phyloP scores from a whole-genome alignment of 1,140 invertebrate species.

The Artemia franciscana region DNA sequence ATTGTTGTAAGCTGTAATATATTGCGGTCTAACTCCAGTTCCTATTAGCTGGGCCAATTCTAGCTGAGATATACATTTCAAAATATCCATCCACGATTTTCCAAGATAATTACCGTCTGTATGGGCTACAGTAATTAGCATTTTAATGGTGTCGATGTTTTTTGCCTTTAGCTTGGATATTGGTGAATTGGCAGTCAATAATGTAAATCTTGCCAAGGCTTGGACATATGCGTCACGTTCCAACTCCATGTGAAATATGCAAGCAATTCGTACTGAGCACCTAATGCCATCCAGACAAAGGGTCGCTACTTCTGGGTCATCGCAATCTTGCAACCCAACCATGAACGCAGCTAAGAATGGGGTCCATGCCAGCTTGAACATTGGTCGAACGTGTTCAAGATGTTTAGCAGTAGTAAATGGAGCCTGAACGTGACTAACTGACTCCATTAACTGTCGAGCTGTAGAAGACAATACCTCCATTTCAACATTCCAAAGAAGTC shows the following conservation, averaged over 20 bases:
- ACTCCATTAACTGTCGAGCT: constrained; percentile 96
- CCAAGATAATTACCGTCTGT: constrained; percentile 93
- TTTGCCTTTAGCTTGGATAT: constrained; percentile 98
- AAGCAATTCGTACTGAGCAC: constrained; percentile 89
- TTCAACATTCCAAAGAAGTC: constrained; percentile 89
- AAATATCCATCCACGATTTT: constrained; percentile 88
- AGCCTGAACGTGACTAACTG: constrained; percentile 85
- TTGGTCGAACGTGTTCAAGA: constrained; percentile 88
- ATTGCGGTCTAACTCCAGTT: constrained; percentile 61
- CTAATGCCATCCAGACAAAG: constrained; percentile 84
- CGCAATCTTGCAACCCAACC: constrained; percentile 89
- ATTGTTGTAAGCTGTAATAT: constrained; percentile 25
- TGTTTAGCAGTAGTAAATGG: constrained; percentile 93
- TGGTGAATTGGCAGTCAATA: constrained; percentile 82
- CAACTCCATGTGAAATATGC: constrained; percentile 77
- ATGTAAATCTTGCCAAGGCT: constrained; percentile 78
- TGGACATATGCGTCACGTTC: constrained; percentile 47
- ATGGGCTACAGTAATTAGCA: constrained; percentile 86
- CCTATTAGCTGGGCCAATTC: constrained; percentile 94
- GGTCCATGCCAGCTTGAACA: constrained; percentile 99
- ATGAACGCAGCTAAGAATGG: constrained; percentile 94
- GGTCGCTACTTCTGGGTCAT: constrained; percentile 80
- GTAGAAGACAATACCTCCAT: constrained; percentile 91
- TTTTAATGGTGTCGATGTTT: constrained; percentile 99
- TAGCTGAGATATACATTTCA: constrained; percentile 94